Conservation (phyloP, 2,888 invertebrate genomes). For the Parnassius mnemosyne region DNA sequence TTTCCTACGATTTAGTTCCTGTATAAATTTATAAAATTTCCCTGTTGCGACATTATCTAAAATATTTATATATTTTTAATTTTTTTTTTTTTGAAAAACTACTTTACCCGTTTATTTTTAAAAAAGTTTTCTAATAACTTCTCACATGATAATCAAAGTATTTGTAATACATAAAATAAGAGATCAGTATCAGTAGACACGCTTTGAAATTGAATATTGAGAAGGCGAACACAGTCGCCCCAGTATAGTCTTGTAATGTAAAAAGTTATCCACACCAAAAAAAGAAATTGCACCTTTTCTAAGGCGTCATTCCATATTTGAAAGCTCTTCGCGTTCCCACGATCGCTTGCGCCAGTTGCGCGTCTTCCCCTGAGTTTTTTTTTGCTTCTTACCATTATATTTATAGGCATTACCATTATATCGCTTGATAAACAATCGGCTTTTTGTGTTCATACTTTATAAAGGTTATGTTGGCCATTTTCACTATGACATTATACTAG, state of each 20-base stretch:
- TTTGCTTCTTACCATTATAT: constrained; percentile 56
- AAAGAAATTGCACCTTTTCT: constrained; percentile 77
- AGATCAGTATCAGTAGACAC: too few relatives aligned
- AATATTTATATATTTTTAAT: too few relatives aligned
- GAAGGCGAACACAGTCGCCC: constrained; percentile 1
- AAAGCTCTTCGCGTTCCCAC: constrained; percentile 78
- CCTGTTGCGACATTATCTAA: too few relatives aligned
- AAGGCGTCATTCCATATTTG: constrained; percentile 72
- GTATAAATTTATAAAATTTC: too few relatives aligned
- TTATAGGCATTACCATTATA: constrained; percentile 35
- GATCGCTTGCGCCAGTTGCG: constrained; percentile 78
- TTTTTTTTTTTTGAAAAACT: too few relatives aligned
- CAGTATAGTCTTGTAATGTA: constrained; percentile 38
- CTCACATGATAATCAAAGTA: too few relatives aligned
- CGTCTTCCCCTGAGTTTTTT: constrained; percentile 65
- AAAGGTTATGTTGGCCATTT: too few relatives aligned
- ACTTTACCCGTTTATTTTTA: too few relatives aligned
- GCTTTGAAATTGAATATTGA: constrained; percentile 3
- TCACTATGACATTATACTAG: too few relatives aligned
- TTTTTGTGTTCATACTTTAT: constrained; percentile 5
- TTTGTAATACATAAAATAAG: too few relatives aligned
- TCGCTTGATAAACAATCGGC: constrained; percentile 22
- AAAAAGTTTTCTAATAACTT: too few relatives aligned
- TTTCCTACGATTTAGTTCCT: too few relatives aligned
- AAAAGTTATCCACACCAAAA: constrained; percentile 58